Base-by-base conservation (phyloP, 2,113 vertebrate genomes). In the Vulpes ferrilata region DNA sequence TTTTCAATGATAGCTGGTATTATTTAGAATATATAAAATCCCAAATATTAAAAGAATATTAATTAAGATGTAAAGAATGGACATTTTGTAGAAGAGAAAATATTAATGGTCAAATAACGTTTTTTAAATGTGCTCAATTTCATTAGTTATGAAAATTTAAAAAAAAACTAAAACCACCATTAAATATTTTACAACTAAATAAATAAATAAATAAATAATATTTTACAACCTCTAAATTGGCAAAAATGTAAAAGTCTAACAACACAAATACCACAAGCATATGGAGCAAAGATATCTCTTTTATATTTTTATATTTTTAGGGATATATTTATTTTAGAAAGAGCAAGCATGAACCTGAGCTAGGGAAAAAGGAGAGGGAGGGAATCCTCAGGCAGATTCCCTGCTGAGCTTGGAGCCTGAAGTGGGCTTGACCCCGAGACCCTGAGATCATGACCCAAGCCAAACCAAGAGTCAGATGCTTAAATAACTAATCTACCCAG, bases 201-300 rank as follows among this genome's bases (percentile, higher is more conserved):
- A 35, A 35, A 35, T 35, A 35, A 35, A 35, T 35, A 35, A 35
- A 35, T 35, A 35, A 35, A 35, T 35, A 35, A 35, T 35, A 35
- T 35, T 35, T 35, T 35, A 35, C 35, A 71, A 59, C 48, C 27
- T 79, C 55, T 65, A 95, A 71, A 38, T n/a, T 92, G 23, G 11
- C 76, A 92, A 96, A 94, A 96, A 76, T 73, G 15, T 80, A 27
- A 22, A 93, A 55, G 4, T 62, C 59, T 90, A 30, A 81, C 38
- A 67, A 81, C 74, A 93, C 17, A 95, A 80, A 79, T 76, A 32
- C 11, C 4, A 3, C 4, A 65, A 82, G 20, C 64, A 59, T 74
- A 43, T 82, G 59, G 12, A 76, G 13, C 32, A 65, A 60, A 69
- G 25, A 9, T 1, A 78, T 71, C 22, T 71, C 23, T 67, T 67